Evolutionary conservation across 2,113 vertebrate species (phyloP), one percentile per base, ranked within the genome.

Genomic region (Trinectes maculatus): DNA sequence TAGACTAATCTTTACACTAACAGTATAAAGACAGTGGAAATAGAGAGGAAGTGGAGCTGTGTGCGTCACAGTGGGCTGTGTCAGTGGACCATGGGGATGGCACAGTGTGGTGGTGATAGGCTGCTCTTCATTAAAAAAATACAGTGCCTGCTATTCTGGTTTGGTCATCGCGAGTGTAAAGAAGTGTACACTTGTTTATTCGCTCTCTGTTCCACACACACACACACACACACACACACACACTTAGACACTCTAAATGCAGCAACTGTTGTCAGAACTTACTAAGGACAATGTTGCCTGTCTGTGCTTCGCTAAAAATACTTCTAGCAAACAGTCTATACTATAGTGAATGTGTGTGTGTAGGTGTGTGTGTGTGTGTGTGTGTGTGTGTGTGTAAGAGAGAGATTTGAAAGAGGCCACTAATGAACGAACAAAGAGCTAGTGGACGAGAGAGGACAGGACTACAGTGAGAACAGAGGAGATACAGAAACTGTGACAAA

Each of bases 401-500:
- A n/a, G n/a, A n/a, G n/a, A 91, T 91, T 91, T 92, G 71, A 95
- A 95, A 93, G 91, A 93, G 91, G 89, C 91, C 89, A 92, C 92
- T 94, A 94, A 96, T 95, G 91, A 92, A 89, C 88, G 85, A 89
- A 96, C 93, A 96, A 94, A 94, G 91, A 87, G 89, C 88, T 83
- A 73, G 40, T 65, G 87, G 93, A 85, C 90, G 43, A 71, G 31
- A 52, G 37, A 15, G 11, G 26, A 70, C 12, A 48, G 31, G 8
- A 66, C 48, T 61, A 48, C 34, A 56, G 33, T 52, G 92, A 92
- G 92, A 91, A 89, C 83, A 88, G 89, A 86, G 82, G 86, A 92
- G 61, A 69, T 65, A n/a, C n/a, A n/a, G n/a, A 24, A 70, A 65
- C 57, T 43, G 25, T 26, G 33, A 78, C 39, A 64, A 37, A 71